Base-by-base conservation (phyloP, 2,797 vertebrate species). In the Okamejei kenojei region DNA sequence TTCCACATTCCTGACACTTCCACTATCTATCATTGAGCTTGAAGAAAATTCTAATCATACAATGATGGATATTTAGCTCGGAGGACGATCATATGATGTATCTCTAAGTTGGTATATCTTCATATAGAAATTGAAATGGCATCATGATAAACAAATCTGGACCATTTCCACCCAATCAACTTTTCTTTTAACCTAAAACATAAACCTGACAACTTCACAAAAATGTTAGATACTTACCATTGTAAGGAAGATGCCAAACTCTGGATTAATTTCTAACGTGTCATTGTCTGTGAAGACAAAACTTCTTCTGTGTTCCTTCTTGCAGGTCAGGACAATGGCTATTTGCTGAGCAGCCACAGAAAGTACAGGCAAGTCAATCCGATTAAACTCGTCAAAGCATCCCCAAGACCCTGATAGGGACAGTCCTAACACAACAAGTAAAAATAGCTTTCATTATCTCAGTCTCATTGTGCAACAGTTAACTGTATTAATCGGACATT, bases 271-370 rank as follows among this genome's bases (percentile, higher is more conserved):
- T 90, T 98, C 96, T 94, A 99, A 97, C 17, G 93, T 97, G 94
- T 99, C 98, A 93, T 98, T 98, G 94, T 99, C 98, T 0, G 98
- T 99, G 95, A 99, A 99, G 95, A 98, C 93, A 95, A 99, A 99
- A 94, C 93, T 97, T 94, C 97, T 98, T 93, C 97, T 97, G 7
- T 86, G 96, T 94, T 99, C 98, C 94, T 99, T 99, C 96, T 98
- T 99, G 95, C 98, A 98, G 0, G 97, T 98, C 93, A 99, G 96
- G 94, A 99, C 97, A 93, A 98, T 97, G 13, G 98, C 97, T 68
- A 99, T 99, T 95, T 99, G 99, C 94, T 99, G 99, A 7, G 99
- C 98, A n/a, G 99, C 98, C 80, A 99, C 99, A 0, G 99, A 99
- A 76, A 99, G 95, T 90, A 99, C 99, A 1, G 98, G 98, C 86